Percentiles rank a stretch among this genome's conserved stretches.
Conservation (phyloP, 2,888 invertebrate species). For the Hymenopus coronatus region DNA sequence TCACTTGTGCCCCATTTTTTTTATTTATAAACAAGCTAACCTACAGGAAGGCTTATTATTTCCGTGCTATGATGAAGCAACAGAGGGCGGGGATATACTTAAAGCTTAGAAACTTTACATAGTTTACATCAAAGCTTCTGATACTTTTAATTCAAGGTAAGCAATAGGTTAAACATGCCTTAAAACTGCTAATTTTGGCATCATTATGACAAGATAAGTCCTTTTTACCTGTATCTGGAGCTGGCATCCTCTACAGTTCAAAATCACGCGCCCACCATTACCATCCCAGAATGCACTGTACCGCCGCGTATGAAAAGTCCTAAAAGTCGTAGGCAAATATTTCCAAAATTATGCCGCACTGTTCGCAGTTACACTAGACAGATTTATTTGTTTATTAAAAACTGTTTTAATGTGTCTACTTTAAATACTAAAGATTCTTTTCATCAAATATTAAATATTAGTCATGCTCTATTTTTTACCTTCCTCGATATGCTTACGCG, state of each 20-base stretch:
- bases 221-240: slow-evolving; percentile 36
- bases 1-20: neutral
- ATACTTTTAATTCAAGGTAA: neutral
- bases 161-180: neutral
- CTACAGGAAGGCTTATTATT: slow-evolving; percentile 31
- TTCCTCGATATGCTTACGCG: neutral
- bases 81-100: slow-evolving; percentile 33
- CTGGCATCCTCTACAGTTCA: slow-evolving; percentile 47
- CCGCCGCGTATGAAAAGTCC: slow-evolving; percentile 44
- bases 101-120: slow-evolving; percentile 7
- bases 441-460: neutral
- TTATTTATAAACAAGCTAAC: slow-evolving; percentile 22
- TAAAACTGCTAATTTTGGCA: neutral
- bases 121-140: neutral
- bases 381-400: neutral
- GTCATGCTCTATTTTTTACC: neutral
- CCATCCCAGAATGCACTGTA: slow-evolving; percentile 46
- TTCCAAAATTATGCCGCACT: neutral
- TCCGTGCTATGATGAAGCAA: slow-evolving; percentile 28
- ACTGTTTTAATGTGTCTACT: neutral
- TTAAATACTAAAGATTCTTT: neutral
- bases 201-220: slow-evolving; percentile 12
- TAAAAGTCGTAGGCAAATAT: slow-evolving; percentile 36
- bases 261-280: slow-evolving; percentile 55
- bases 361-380: neutral